Percentiles rank a stretch among this genome's conserved stretches.
Evolutionary conservation across 1,140 invertebrate species (phyloP).

Genomic region (Drosophila baimaii): DNA sequence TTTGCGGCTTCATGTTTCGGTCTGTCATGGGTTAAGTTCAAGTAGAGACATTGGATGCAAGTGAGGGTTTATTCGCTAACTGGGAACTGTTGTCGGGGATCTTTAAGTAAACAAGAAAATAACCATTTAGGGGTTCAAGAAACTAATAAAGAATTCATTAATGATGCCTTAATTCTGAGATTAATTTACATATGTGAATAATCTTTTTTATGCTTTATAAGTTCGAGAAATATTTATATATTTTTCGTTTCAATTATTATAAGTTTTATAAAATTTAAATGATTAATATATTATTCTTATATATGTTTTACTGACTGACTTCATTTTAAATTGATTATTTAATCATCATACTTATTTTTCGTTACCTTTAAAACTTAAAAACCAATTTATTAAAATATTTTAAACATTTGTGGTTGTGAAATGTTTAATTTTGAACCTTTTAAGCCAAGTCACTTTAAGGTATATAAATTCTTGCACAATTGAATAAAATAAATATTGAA

Average conservation of each 20-base stretch:
- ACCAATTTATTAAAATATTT: not conserved
- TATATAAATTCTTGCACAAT: not conserved
- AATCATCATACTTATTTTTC: not conserved
- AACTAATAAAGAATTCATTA: not conserved
- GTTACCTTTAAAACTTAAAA: not conserved
- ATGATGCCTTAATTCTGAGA: not conserved
- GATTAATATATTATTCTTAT: not conserved
- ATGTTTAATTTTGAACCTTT: not conserved
- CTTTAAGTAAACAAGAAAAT: not conserved
- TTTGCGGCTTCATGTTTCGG: conserved; percentile 42
- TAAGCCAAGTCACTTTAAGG: not conserved
- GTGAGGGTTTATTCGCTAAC: conserved; percentile 3
- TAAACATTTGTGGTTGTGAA: not conserved
- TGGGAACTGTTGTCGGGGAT: not conserved
- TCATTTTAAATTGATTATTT: not conserved
- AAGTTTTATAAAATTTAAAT: too few species aligned
- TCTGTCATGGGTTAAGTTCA: conserved; percentile 53
- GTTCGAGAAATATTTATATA: not conserved
- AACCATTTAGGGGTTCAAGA: not conserved
- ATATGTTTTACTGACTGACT: not conserved
- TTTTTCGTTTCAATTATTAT: not conserved
- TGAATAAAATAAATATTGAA: too few species aligned
- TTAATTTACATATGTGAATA: not conserved
- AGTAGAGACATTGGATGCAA: conserved; percentile 10
- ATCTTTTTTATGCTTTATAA: not conserved